Evolutionary conservation across 2,888 invertebrate species (phyloP).

Genomic region (Heliconius ethilla): DNA sequence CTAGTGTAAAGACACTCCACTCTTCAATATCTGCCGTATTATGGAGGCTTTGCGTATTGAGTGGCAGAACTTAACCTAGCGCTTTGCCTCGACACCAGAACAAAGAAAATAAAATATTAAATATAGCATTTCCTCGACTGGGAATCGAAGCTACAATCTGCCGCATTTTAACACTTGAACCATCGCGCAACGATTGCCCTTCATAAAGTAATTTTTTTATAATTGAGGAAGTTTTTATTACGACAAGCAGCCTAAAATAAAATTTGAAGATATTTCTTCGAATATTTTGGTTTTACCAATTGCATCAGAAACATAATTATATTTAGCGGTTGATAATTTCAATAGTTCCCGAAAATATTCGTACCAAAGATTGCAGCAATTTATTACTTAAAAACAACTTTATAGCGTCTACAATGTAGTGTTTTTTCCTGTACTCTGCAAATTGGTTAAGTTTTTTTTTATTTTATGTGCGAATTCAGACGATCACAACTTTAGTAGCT

Average conservation of each 20-base stretch:
- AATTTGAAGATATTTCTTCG: not conserved
- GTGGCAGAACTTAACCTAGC: too few species aligned
- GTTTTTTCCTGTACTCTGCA: constrained; percentile 31
- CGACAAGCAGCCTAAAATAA: not conserved
- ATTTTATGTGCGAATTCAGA: constrained; percentile 75
- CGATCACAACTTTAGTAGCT: constrained; percentile 64
- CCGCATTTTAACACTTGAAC: too few species aligned
- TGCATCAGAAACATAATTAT: not conserved
- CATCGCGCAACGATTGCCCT: too few species aligned
- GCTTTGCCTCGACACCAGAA: too few species aligned
- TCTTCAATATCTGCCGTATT: too few species aligned
- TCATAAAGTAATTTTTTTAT: not conserved
- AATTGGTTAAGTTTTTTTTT: constrained; percentile 50
- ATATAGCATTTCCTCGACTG: too few species aligned
- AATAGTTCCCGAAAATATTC: constrained; percentile 2
- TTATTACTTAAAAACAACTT: constrained; percentile 24
- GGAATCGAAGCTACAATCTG: too few species aligned
- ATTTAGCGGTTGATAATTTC: not conserved
- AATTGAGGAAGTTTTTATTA: not conserved
- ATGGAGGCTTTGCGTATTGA: too few species aligned
- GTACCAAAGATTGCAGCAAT: not conserved
- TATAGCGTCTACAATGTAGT: constrained; percentile 22
- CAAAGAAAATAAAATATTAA: too few species aligned
- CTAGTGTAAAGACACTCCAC: too few species aligned
- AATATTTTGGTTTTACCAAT: constrained; percentile 1